Conservation (phyloP, 2,797 vertebrate genomes). For the Cheirogaleus major region DNA sequence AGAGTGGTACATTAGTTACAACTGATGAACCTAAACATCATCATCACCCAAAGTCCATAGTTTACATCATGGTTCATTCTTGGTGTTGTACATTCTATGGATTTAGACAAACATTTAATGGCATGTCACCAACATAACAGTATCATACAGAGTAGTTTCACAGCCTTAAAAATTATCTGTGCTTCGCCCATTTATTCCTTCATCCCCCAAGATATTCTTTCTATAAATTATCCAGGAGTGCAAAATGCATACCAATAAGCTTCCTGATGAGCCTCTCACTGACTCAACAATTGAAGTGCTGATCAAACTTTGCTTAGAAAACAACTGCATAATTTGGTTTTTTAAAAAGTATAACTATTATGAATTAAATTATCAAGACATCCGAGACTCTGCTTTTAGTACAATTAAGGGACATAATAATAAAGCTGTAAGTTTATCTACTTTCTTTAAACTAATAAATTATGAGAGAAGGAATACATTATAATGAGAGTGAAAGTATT, state of each 20-base stretch:
- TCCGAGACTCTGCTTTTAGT: neutral
- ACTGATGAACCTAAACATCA: neutral
- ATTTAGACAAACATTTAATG: neutral
- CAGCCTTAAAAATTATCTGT: neutral
- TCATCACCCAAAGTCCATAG: neutral
- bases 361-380: neutral
- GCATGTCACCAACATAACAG: neutral
- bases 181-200: no score
- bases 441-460: slow-evolving; percentile 12
- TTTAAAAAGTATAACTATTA: neutral
- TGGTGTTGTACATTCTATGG: neutral
- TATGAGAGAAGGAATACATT: neutral
- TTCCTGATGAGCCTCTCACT: neutral
- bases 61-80: neutral
- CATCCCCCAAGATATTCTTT: neutral
- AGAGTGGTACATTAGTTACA: neutral
- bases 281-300: neutral
- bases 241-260: neutral
- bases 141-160: neutral
- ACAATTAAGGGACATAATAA: neutral
- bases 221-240: neutral
- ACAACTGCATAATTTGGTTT: neutral
- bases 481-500: neutral
- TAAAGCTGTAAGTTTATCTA: neutral
- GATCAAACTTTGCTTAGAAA: neutral